phyloP scores from a whole-genome alignment of 2,888 invertebrate species.

The Tinea semifulvella region DNA sequence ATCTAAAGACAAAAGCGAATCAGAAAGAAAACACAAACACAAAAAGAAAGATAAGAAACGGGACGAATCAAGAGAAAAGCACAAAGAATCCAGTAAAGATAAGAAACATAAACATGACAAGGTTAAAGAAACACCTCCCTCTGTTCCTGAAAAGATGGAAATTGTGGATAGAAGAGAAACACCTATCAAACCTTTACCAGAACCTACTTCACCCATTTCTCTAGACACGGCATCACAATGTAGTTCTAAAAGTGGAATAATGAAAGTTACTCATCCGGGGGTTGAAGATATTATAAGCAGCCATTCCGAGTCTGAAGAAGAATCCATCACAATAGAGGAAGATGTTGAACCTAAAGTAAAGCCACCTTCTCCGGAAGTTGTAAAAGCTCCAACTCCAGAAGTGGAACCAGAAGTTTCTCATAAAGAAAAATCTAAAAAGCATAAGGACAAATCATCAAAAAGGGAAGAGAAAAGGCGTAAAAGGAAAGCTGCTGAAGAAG shows the following conservation, averaged over 20 bases:
- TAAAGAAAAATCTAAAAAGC: constrained; percentile 50
- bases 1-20: constrained; percentile 59
- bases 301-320: constrained; percentile 54
- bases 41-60: constrained; percentile 74
- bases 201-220: constrained; percentile 56
- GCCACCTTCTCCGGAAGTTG: constrained; percentile 40
- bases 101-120: constrained; percentile 67
- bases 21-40: constrained; percentile 67
- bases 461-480: constrained; percentile 71
- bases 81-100: constrained; percentile 62
- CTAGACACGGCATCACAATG: constrained; percentile 61
- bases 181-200: constrained; percentile 38
- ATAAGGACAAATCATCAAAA: constrained; percentile 60
- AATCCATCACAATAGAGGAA: constrained; percentile 46
- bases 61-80: constrained; percentile 70
- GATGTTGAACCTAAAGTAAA: constrained; percentile 51
- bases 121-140: constrained; percentile 47
- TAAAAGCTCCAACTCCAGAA: constrained; percentile 30
- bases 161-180: constrained; percentile 52
- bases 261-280: constrained; percentile 30
- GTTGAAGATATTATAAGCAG: constrained; percentile 48
- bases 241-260: constrained; percentile 54
- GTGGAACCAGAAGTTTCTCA: constrained; percentile 35
- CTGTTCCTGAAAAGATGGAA: constrained; percentile 61
- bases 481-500: constrained; percentile 69